These are phyloP conservation scores for Ectemnius continuus DNA, from an alignment of 2,888 invertebrate species.

Conservation along the genomic window DNA sequence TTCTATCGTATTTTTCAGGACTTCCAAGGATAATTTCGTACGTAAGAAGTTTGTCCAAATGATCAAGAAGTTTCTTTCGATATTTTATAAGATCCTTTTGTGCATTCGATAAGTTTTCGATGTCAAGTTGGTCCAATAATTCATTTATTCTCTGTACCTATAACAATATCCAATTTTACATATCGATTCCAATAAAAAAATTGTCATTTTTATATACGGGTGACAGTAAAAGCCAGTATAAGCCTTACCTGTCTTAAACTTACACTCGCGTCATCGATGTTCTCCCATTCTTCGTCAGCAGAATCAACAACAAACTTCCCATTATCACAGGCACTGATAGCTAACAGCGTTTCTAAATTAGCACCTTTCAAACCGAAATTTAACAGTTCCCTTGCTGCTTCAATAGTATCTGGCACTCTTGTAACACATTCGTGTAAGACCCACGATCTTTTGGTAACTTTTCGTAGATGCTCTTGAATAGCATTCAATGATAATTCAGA, in stretches of 20 bases:
- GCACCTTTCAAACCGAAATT: slow-evolving; percentile 86
- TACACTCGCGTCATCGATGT: slow-evolving; percentile 53
- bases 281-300: slow-evolving; percentile 56
- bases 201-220: neutral
- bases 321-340: slow-evolving; percentile 76
- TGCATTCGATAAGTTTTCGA: slow-evolving; percentile 81
- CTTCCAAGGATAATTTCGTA: slow-evolving; percentile 82
- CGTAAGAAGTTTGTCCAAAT: slow-evolving; percentile 84
- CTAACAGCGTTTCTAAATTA: slow-evolving; percentile 82
- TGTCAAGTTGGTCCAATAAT: slow-evolving; percentile 76
- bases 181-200: neutral
- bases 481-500: slow-evolving; percentile 84
- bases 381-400: slow-evolving; percentile 86
- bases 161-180: slow-evolving; percentile 24
- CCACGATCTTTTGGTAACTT: slow-evolving; percentile 88
- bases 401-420: slow-evolving; percentile 85
- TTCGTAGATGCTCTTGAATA: slow-evolving; percentile 88
- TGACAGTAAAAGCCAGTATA: neutral
- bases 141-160: slow-evolving; percentile 72
- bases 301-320: slow-evolving; percentile 67
- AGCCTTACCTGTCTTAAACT: slow-evolving; percentile 58
- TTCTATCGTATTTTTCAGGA: slow-evolving; percentile 81
- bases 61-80: slow-evolving; percentile 84
- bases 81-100: slow-evolving; percentile 84
- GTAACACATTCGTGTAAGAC: slow-evolving; percentile 89